Conservation (phyloP, 2,113 vertebrate species). For the Saimiri boliviensis region DNA sequence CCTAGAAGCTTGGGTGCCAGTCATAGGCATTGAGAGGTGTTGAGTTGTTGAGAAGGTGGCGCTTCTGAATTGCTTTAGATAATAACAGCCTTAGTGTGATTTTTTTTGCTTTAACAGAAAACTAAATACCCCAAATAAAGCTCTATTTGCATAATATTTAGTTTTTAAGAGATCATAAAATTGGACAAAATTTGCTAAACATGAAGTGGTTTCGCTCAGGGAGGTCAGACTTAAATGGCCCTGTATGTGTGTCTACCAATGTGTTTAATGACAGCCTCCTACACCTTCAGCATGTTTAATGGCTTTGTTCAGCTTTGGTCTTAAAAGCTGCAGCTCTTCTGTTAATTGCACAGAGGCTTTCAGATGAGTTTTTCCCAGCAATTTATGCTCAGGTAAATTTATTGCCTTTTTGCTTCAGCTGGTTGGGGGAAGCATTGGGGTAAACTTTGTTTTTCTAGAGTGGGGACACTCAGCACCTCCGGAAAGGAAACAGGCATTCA, state of each 20-base stretch:
- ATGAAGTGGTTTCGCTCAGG: constrained; percentile 1
- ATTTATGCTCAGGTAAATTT: constrained; percentile 38
- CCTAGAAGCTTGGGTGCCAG: neutral
- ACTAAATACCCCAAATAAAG: neutral
- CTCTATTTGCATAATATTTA: neutral
- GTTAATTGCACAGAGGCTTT: constrained; percentile 46
- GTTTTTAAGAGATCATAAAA: neutral
- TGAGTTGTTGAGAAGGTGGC: neutral
- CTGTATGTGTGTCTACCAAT: neutral
- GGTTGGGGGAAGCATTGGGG: neutral
- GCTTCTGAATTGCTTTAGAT: neutral
- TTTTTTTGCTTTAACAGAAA: neutral
- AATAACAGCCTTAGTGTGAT: neutral
- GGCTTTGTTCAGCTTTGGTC: neutral
- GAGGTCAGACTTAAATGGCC: neutral
- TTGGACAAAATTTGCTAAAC: constrained; percentile 17
- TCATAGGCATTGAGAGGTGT: neutral
- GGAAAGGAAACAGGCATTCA: constrained; percentile 6
- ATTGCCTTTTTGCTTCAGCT: constrained; percentile 41
- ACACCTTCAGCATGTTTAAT: constrained; percentile 34
- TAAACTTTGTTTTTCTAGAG: neutral
- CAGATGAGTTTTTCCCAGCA: neutral
- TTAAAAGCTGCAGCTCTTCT: constrained; percentile 28
- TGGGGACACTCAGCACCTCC: neutral
- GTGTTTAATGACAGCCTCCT: neutral